Evolutionary conservation across 2,797 vertebrate species (phyloP).

Genomic region (Lepidocolaptes lacrymiger): DNA sequence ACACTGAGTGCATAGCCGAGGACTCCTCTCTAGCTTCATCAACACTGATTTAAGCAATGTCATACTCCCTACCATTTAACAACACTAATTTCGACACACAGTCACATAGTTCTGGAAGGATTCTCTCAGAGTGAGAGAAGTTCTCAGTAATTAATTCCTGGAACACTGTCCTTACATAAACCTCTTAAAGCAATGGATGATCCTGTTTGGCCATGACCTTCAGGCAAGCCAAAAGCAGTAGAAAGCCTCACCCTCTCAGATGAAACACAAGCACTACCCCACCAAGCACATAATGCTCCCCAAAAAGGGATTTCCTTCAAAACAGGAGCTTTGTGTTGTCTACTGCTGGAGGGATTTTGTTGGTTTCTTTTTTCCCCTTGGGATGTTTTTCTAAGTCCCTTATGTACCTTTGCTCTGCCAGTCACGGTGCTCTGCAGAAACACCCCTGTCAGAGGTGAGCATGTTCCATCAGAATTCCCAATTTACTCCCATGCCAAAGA

Average conservation of each 20-base stretch:
- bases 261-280: background rate
- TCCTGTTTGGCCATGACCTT: slow-evolving; percentile 1
- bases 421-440: background rate
- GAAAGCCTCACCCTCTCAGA: background rate
- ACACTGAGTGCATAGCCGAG: background rate
- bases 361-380: background rate
- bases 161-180: slow-evolving; percentile 24
- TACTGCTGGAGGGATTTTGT: background rate
- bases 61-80: background rate
- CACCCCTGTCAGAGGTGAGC: background rate
- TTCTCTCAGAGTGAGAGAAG: background rate
- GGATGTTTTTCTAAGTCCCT: background rate
- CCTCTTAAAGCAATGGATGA: background rate
- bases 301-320: background rate
- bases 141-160: slow-evolving; percentile 16
- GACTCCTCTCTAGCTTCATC: background rate
- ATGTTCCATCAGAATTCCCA: background rate
- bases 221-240: background rate
- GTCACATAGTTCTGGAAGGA: background rate
- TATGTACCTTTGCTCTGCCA: background rate
- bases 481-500: background rate
- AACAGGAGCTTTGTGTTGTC: background rate
- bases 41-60: background rate
- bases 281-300: background rate
- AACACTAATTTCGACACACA: background rate